phyloP scores from a whole-genome alignment of 2,888 invertebrate genomes.

The Seira musarum region DNA sequence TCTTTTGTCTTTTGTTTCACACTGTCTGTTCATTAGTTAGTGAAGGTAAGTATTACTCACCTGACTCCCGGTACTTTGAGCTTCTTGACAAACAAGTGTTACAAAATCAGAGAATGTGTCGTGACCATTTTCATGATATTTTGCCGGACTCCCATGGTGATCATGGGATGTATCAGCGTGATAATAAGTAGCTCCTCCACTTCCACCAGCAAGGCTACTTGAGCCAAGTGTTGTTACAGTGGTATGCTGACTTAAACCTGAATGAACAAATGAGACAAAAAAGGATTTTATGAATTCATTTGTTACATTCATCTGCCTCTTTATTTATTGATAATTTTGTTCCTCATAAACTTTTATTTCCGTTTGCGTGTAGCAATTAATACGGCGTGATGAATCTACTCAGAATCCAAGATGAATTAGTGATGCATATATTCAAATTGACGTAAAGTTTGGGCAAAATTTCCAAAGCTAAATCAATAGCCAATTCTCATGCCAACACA shows the following conservation, averaged over 20 bases:
- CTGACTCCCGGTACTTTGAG: slow-evolving; percentile 75
- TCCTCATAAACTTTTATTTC: too few species aligned
- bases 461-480: too few species aligned
- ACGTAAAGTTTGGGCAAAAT: too few species aligned
- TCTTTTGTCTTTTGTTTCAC: neutral
- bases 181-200: slow-evolving; percentile 71
- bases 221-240: slow-evolving; percentile 74
- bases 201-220: slow-evolving; percentile 73
- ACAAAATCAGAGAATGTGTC: slow-evolving; percentile 97
- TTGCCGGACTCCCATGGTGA: slow-evolving; percentile 74
- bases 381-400: too few species aligned
- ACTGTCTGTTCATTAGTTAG: neutral
- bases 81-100: slow-evolving; percentile 96
- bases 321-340: too few species aligned
- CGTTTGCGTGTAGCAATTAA: too few species aligned
- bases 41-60: slow-evolving; percentile 45
- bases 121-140: slow-evolving; percentile 85
- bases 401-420: too few species aligned
- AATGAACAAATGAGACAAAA: slow-evolving; percentile 13
- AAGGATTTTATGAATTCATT: neutral
- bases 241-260: slow-evolving; percentile 73
- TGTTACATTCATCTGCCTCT: neutral
- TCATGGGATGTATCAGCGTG: slow-evolving; percentile 76
- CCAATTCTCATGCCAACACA: too few species aligned
- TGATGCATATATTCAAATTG: too few species aligned